Conservation (phyloP, 2,888 invertebrate genomes). For the Ochropleura leucogaster region DNA sequence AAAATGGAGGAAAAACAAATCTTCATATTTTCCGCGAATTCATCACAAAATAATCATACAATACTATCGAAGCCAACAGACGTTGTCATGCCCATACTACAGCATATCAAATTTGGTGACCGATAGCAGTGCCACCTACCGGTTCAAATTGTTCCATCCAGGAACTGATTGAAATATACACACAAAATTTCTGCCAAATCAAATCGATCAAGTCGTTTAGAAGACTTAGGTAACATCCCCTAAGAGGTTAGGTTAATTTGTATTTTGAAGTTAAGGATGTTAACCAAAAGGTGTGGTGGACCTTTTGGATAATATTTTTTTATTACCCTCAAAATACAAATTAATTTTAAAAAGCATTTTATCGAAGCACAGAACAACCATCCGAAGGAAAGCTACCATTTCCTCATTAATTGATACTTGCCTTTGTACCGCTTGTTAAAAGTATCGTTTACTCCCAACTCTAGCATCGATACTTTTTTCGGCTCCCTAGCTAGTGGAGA, state of each 20-base stretch:
- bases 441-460: slow-evolving; percentile 4
- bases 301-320: neutral
- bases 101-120: too few species aligned
- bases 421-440: neutral
- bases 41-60: neutral
- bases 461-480: slow-evolving; percentile 46
- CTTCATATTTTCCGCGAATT: neutral
- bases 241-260: neutral
- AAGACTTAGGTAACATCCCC: neutral
- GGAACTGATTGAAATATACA: too few species aligned
- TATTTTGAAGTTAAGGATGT: too few species aligned
- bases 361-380: neutral
- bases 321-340: neutral
- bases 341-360: neutral
- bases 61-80: neutral
- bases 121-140: too few species aligned
- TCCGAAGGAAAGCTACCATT: neutral
- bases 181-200: too few species aligned
- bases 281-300: too few species aligned
- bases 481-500: slow-evolving; percentile 41
- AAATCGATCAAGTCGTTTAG: too few species aligned
- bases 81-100: too few species aligned
- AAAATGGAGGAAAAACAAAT: neutral
- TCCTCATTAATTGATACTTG: neutral
- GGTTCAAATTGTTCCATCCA: too few species aligned